Evolutionary conservation across 2,797 vertebrate species (phyloP), one percentile per base, ranked within the genome.

Genomic region (Sebastes vulpes): DNA sequence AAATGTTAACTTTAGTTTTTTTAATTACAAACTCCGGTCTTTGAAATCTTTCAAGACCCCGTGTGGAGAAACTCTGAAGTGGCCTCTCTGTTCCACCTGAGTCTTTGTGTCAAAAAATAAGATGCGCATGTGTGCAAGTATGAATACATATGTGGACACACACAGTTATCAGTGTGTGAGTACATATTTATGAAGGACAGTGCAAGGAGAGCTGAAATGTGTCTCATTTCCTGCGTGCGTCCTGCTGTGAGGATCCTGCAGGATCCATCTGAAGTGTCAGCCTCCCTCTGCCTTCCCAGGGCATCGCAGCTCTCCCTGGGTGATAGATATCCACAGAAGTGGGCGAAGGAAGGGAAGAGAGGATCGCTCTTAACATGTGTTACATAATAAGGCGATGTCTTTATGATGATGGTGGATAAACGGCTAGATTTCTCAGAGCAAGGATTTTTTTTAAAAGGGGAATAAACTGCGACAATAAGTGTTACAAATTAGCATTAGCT

Each of bases 211-310:
- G 69, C 79, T 85, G 81, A 81, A 85, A 87, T 84, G 82, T 77
- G 87, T 81, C 82, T 91, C 0, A 79, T 91, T 79, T 90, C 77
- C 83, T 89, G 81, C 42, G 69, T 66, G 77, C 20, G 14, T 14
- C 84, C 67, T 56, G 75, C 82, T 90, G 89, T 65, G 85, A 42
- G n/a, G 64, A 86, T 63, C 75, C 72, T 71, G 83, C 77, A 70
- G 82, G 86, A 86, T 89, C 85, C 84, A 82, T 89, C 88, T 85
- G 75, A 91, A 80, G 74, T 90, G 83, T 80, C 79, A 77, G 82
- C 79, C 77, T 77, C 79, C 78, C 72, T 73, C 83, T 21, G 72
- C 46, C 79, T 82, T 85, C 72, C 60, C 59, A 61, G 70, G 70
- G 77, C 68, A 63, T 56, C 16, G 18, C 60, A n/a, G 76, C 70